phyloP scores from a whole-genome alignment of 2,888 invertebrate genomes.

The Eulithis prunata region DNA sequence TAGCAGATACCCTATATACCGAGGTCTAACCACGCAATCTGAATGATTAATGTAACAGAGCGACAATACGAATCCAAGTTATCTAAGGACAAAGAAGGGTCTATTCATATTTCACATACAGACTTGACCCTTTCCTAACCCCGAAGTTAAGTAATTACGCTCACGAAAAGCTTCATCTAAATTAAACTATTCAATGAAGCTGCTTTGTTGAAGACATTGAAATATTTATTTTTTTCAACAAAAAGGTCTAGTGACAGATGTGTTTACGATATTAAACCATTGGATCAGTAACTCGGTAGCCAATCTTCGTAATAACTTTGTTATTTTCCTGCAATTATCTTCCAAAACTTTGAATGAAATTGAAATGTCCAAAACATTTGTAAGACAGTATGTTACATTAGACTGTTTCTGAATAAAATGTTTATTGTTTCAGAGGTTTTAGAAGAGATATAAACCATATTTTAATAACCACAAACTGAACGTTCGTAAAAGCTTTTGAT shows the following conservation, averaged over 20 bases:
- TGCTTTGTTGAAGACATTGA: not conserved
- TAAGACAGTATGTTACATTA: slow-evolving; percentile 25
- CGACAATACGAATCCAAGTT: slow-evolving; percentile 71
- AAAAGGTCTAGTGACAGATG: too few relatives aligned
- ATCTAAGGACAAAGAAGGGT: slow-evolving; percentile 73
- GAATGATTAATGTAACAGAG: slow-evolving; percentile 69
- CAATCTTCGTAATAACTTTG: not conserved
- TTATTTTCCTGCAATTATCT: slow-evolving; percentile 14
- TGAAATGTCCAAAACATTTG: slow-evolving; percentile 43
- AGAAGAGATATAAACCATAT: not conserved
- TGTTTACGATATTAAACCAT: too few relatives aligned
- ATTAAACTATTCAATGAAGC: slow-evolving; percentile 18
- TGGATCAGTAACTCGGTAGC: too few relatives aligned
- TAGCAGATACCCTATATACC: slow-evolving; percentile 45
- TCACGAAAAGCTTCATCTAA: slow-evolving; percentile 42
- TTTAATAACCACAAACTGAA: not conserved
- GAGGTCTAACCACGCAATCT: slow-evolving; percentile 58
- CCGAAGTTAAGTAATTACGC: slow-evolving; percentile 39
- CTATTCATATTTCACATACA: slow-evolving; percentile 78
- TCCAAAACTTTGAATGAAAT: slow-evolving; percentile 42
- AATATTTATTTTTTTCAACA: too few relatives aligned
- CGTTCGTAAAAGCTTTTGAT: not conserved
- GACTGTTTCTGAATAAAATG: slow-evolving; percentile 6
- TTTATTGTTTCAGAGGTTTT: not conserved
- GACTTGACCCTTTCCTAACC: slow-evolving; percentile 74